phyloP scores from a whole-genome alignment of 2,113 vertebrate species.

The Tautogolabrus adspersus region DNA sequence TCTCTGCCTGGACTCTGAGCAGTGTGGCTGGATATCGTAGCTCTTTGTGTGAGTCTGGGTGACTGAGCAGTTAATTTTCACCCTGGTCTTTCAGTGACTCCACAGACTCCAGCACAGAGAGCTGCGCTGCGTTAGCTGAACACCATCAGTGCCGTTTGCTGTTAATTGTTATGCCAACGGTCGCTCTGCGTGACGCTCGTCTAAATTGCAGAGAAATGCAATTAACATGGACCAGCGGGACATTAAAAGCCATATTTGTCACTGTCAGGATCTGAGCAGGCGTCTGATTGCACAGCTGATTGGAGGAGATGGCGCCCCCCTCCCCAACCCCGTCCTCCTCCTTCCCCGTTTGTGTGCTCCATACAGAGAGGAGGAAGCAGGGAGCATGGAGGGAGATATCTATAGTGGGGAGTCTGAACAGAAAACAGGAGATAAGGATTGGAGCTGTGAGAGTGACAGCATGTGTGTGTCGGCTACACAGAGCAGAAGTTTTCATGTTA shows the following conservation, averaged over 20 bases:
- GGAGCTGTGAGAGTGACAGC: not conserved
- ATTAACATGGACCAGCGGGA: conserved; percentile 81
- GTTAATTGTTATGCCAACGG: conserved; percentile 72
- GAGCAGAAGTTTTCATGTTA: conserved; percentile 3
- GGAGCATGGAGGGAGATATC: conserved; percentile 4
- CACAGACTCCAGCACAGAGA: conserved; percentile 37
- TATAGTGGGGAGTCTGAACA: not conserved
- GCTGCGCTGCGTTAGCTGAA: conserved; percentile 22
- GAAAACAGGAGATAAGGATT: not conserved
- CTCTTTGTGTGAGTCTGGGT: conserved; percentile 4
- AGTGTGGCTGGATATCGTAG: conserved; percentile 6
- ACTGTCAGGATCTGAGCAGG: conserved; percentile 74
- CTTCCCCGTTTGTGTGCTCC: conserved; percentile 1
- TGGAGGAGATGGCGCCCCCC: conserved; percentile 60
- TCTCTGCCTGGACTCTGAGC: not conserved
- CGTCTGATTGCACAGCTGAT: conserved; percentile 80
- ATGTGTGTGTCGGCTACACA: conserved; percentile 1
- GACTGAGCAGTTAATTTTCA: conserved; percentile 27
- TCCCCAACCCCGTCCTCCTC: no score
- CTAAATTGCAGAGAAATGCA: conserved; percentile 77
- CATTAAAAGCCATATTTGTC: conserved; percentile 83
- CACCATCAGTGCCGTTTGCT: conserved; percentile 46
- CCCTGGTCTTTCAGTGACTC: not conserved
- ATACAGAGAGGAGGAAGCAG: conserved; percentile 17
- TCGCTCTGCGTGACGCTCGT: conserved; percentile 65